These are phyloP conservation scores for Microhierax caerulescens DNA, from an alignment of 2,797 vertebrate genomes.

Conservation along the genomic window DNA sequence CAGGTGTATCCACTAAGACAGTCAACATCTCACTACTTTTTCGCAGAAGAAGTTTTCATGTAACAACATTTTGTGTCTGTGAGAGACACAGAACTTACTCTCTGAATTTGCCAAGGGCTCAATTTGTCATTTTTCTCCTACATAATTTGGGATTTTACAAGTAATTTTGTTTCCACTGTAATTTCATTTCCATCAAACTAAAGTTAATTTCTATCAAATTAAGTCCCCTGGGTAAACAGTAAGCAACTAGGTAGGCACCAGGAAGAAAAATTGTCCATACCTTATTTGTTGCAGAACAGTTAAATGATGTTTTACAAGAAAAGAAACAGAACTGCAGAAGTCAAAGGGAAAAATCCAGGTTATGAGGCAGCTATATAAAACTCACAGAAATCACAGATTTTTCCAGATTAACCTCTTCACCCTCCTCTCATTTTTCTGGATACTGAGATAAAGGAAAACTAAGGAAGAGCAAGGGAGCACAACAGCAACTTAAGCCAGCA, in stretches of 20 bases:
- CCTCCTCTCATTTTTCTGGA: neutral
- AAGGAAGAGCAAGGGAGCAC: neutral
- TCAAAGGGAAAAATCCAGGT: neutral
- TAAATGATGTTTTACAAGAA: neutral
- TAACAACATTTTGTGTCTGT: neutral
- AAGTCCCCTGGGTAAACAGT: neutral
- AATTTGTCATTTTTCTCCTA: neutral
- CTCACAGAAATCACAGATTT: neutral
- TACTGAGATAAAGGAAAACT: neutral
- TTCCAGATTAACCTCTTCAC: neutral
- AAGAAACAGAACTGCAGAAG: neutral
- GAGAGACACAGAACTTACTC: neutral
- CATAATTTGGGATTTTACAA: neutral
- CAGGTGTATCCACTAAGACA: neutral
- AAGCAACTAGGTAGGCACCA: neutral
- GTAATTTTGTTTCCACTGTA: neutral
- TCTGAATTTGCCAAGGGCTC: neutral
- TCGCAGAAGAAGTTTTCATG: neutral
- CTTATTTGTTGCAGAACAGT: neutral
- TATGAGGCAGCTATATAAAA: neutral
- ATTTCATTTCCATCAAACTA: neutral
- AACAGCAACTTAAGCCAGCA: neutral
- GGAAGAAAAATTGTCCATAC: neutral
- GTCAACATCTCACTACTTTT: neutral
- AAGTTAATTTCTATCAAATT: neutral